phyloP scores from a whole-genome alignment of 2,797 vertebrate species.

The Staurois parvus region DNA sequence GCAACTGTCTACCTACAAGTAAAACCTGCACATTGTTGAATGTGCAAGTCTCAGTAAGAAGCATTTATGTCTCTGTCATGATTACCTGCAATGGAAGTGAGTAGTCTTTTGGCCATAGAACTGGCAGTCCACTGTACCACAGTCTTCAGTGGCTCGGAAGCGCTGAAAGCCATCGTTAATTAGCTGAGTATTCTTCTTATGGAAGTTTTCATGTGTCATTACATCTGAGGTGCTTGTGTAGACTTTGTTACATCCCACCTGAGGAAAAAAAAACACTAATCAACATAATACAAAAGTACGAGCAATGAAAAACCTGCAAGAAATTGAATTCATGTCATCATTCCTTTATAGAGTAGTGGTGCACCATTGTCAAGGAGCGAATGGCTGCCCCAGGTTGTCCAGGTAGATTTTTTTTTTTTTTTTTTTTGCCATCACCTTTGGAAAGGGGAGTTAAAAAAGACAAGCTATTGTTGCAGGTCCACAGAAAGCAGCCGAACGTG shows the following conservation, averaged over 20 bases:
- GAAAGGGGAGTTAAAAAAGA: slow-evolving; percentile 12
- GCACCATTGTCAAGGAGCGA: not conserved
- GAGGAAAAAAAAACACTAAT: slow-evolving; percentile 25
- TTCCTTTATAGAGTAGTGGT: not conserved
- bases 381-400: not conserved
- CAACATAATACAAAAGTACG: not conserved
- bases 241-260: slow-evolving; percentile 99
- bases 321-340: not conserved
- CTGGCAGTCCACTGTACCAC: slow-evolving; percentile 93
- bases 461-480: slow-evolving; percentile 27
- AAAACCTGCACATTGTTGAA: not conserved
- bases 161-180: slow-evolving; percentile 99
- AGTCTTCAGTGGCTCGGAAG: slow-evolving; percentile 97
- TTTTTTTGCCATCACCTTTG: not conserved
- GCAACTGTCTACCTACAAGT: not conserved
- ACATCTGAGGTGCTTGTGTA: slow-evolving; percentile 98
- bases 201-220: slow-evolving; percentile 99
- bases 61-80: not conserved
- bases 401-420: not conserved
- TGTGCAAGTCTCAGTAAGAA: no score
- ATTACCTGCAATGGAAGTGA: slow-evolving; percentile 98
- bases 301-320: not conserved
- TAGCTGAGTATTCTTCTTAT: slow-evolving; percentile 98
- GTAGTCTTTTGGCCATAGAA: slow-evolving; percentile 99
- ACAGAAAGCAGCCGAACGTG: slow-evolving; percentile 27